A percentile compares a stretch with the other conserved stretches of the same genome.
phyloP scores from a whole-genome alignment of 2,888 invertebrate species.

The Metacarcinus magister region DNA sequence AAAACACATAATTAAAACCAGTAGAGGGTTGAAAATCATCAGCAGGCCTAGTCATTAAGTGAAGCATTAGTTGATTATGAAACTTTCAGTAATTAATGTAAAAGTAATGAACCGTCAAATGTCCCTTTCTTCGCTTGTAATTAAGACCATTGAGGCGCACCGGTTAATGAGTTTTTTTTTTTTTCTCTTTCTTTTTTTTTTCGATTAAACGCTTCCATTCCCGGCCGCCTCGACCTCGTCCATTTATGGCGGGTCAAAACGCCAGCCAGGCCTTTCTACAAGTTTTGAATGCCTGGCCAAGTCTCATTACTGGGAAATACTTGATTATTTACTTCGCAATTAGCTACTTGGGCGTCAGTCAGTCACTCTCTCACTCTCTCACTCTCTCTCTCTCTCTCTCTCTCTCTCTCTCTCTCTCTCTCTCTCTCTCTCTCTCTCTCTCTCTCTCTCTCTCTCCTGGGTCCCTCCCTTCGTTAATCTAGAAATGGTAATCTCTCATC shows the following conservation, averaged over 20 bases:
- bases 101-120: conserved; percentile 79
- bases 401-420: conserved; percentile 26
- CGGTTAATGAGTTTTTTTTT: conserved; percentile 70
- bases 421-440: conserved; percentile 19
- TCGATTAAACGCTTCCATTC: conserved; percentile 58
- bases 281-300: conserved; percentile 64
- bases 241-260: conserved; percentile 59
- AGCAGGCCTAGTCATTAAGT: conserved; percentile 77
- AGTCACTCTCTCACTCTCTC: not conserved
- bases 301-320: conserved; percentile 59
- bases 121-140: conserved; percentile 73
- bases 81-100: conserved; percentile 79
- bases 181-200: not conserved
- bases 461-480: conserved; percentile 60
- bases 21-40: conserved; percentile 14
- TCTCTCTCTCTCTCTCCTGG: not conserved
- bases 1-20: conserved; percentile 41
- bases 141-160: conserved; percentile 75
- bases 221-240: conserved; percentile 3
- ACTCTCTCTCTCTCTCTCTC: conserved; percentile 33
- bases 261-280: conserved; percentile 59
- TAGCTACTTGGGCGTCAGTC: conserved; percentile 1
- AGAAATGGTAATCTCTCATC: conserved; percentile 73
- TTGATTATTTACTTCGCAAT: conserved; percentile 61
- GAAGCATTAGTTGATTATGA: conserved; percentile 79